These are phyloP conservation scores for Galeruca laticollis DNA, from an alignment of 2,888 invertebrate species.

Conservation along the genomic window DNA sequence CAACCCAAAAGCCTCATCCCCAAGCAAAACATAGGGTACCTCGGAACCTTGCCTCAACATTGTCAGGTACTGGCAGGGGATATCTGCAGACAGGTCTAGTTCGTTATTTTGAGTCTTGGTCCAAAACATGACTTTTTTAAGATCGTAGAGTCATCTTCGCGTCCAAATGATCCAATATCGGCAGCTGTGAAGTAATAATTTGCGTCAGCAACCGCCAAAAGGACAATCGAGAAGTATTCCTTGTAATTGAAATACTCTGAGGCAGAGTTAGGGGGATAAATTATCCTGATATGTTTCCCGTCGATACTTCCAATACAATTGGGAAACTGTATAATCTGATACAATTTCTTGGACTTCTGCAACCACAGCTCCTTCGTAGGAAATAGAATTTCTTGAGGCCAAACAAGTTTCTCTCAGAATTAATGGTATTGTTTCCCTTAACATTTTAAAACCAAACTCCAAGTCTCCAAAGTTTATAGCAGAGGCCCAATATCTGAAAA, in stretches of 20 bases:
- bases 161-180: constrained; percentile 13
- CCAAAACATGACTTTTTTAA: constrained; percentile 6
- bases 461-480: background rate
- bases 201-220: constrained; percentile 15
- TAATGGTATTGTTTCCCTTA: background rate
- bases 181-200: constrained; percentile 13
- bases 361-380: constrained; percentile 27
- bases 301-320: no score
- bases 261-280: no score
- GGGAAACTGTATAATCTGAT: constrained; percentile 15
- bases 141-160: constrained; percentile 12
- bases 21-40: no score
- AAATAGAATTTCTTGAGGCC: constrained; percentile 17
- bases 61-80: no score
- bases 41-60: no score
- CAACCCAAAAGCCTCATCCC: no score
- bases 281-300: no score
- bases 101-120: constrained; percentile 7
- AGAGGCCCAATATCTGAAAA: constrained; percentile 16
- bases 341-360: constrained; percentile 20
- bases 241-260: no score
- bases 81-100: constrained; percentile 12
- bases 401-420: constrained; percentile 18
- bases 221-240: no score
- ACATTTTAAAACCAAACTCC: background rate